phyloP scores from a whole-genome alignment of 2,888 invertebrate genomes.

The Andricus curvator region DNA sequence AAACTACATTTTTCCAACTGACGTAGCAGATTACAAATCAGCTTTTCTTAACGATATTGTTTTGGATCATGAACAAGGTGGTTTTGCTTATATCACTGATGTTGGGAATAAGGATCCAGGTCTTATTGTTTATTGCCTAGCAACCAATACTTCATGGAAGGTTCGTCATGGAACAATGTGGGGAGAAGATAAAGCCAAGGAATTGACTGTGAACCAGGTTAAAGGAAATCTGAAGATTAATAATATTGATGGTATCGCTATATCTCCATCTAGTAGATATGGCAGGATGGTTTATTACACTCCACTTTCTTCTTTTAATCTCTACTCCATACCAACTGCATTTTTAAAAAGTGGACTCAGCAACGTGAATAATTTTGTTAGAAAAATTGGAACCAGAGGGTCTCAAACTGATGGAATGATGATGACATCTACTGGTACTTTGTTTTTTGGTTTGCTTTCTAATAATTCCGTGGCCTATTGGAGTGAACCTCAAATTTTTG shows the following conservation, averaged over 20 bases:
- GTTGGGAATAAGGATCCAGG: slow-evolving; percentile 85
- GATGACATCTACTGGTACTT: slow-evolving; percentile 85
- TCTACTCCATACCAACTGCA: slow-evolving; percentile 84
- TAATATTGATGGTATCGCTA: slow-evolving; percentile 84
- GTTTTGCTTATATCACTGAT: slow-evolving; percentile 87
- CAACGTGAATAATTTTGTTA: slow-evolving; percentile 77
- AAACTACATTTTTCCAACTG: slow-evolving; percentile 83
- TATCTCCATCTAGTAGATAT: slow-evolving; percentile 80
- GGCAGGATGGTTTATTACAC: slow-evolving; percentile 82
- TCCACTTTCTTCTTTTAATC: slow-evolving; percentile 84
- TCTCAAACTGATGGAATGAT: slow-evolving; percentile 88
- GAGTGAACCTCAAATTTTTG: slow-evolving; percentile 80
- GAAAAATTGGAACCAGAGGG: slow-evolving; percentile 82
- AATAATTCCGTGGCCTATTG: slow-evolving; percentile 86
- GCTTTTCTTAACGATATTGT: slow-evolving; percentile 87
- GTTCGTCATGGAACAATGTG: slow-evolving; percentile 85
- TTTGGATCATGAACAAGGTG: slow-evolving; percentile 84
- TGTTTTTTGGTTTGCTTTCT: slow-evolving; percentile 86
- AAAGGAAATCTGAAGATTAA: slow-evolving; percentile 81
- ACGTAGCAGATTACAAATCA: slow-evolving; percentile 81
- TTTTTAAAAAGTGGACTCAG: slow-evolving; percentile 80
- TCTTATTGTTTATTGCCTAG: slow-evolving; percentile 85
- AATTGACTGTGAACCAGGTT: slow-evolving; percentile 83
- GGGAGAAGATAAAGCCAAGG: slow-evolving; percentile 81
- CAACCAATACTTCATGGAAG: slow-evolving; percentile 85